A percentile compares a stretch with the other conserved stretches of the same genome.
Conservation (phyloP, 2,797 vertebrate genomes). For the Crypturellus tataupa region DNA sequence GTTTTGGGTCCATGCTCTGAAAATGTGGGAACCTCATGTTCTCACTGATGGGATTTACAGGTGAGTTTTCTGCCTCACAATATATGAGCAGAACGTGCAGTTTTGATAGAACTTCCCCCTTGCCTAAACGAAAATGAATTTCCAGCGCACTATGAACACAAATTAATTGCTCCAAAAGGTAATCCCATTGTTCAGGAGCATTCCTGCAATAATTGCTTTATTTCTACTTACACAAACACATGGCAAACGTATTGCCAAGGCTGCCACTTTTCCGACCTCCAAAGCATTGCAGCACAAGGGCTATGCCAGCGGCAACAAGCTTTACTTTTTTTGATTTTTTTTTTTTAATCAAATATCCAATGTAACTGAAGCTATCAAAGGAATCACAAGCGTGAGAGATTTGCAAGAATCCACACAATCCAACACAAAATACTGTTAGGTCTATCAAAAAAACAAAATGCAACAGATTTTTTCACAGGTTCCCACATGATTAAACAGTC, state of each 20-base stretch:
- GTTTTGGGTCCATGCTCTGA: neutral
- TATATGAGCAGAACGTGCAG: neutral
- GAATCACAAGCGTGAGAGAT: slow-evolving; percentile 41
- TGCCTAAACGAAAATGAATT: neutral
- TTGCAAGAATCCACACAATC: neutral
- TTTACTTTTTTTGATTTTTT: neutral
- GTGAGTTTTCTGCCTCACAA: neutral
- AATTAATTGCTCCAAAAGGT: slow-evolving; percentile 43
- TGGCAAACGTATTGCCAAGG: neutral
- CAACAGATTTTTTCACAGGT: neutral
- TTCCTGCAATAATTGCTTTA: slow-evolving; percentile 20
- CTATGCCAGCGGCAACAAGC: slow-evolving; percentile 33
- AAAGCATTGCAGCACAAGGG: slow-evolving; percentile 39
- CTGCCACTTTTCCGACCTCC: slow-evolving; percentile 58
- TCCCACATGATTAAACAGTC: slow-evolving; percentile 5
- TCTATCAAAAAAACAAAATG: slow-evolving; percentile 25
- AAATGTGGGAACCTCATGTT: neutral
- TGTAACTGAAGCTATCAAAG: slow-evolving; percentile 26
- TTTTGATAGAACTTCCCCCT: neutral
- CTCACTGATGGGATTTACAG: neutral
- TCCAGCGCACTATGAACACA: neutral
- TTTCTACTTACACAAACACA: slow-evolving; percentile 44
- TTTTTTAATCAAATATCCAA: neutral
- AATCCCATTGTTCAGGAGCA: slow-evolving; percentile 26
- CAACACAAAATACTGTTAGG: neutral